Evolutionary conservation across 1,140 invertebrate genomes (phyloP), one percentile per base, ranked within the genome.

Genomic region (Ephestia elutella): DNA sequence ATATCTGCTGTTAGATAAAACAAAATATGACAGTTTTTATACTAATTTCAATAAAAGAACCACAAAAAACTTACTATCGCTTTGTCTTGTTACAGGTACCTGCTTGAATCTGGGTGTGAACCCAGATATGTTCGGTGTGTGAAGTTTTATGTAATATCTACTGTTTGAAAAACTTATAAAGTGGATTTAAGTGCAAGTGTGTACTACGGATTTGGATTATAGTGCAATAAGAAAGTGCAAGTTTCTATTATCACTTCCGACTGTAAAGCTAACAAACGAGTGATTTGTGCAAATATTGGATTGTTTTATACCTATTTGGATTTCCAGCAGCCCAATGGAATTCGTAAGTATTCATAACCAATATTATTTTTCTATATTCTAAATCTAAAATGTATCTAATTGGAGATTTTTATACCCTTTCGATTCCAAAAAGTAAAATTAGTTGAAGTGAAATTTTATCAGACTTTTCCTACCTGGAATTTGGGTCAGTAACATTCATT

Each of bases 81-180:
- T 87, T 86, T 86, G 82, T 85, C 82, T 87, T 85, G 85, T 86
- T 87, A 82, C 85, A 87, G 85, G 85, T 87, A 86, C 73, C 74
- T 78, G 76, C 76, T 82, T 79, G 75, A 74, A 80, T 79, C 78
- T 83, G 83, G 83, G 83, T 87, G 82, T 87, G 85, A 87, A 80
- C 82, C 73, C 76, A 82, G 81, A 82, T 84, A 85, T 78, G 38
- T 15, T 44, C 13, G 78, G 71, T 78, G 81, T 82, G 80, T 85
- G 77, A 74, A 74, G 73, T 85, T 87, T 84, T 83, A 82, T 86
- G 75, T 83, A 87, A 86, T 77, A 32, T 73, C 75, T 74, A 78
- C 73, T 83, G 57, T 72, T 25, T 75, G 80, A 79, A 70, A 72
- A 73, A 85, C 70, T 66, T 63, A 68, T 62, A 1, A 44, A 73